Base-by-base conservation (phyloP, 2,113 vertebrate genomes). In the Bubo bubo region DNA sequence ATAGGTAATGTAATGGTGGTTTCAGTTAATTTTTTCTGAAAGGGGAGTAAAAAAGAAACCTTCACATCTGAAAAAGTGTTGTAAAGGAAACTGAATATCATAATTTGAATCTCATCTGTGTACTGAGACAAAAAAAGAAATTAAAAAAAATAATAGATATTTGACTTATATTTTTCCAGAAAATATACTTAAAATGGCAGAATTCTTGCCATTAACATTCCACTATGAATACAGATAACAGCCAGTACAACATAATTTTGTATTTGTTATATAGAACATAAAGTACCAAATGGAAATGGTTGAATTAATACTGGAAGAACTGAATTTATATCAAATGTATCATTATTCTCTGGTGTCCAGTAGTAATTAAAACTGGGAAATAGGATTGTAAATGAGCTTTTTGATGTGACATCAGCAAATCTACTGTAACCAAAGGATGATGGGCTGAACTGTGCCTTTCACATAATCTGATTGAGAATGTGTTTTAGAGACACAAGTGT, bases 291-390 rank as follows among this genome's bases (percentile, higher is more conserved):
- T 75, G 7, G 20, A 90, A 87, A 77, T 52, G 47, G 23, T 56
- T 97, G 87, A 95, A 91, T 97, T 91, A 96, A 62, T 80, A 62
- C 26, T 52, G 27, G 41, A 84, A 88, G 35, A 43, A 75, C 15
- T 72, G 52, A 95, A 71, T 82, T 93, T 67, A 67, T 95, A 62
- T 83, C n/a, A 94, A 91, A 95, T 56, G 30, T 95, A 93, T 93
- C 32, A 47, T 95, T 56, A 16, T 90, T 88, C 76, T 92, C 81
- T 97, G 45, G n/a, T 93, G n/a, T 96, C 85, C 77, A 63, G 43
- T 91, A 95, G 56, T 96, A 97, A 98, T 98, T 98, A 98, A 97
- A 97, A 90, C 73, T 93, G 79, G 94, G 92, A 98, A 97, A 97
- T 76, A 58, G 45, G 71, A 95, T 93, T 97, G 84, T 75, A 92